Percentiles rank a stretch among this genome's conserved stretches.
Evolutionary conservation across 92 coral and sea anemone species (phyloP).

Genomic region (Porites cylindrica): DNA sequence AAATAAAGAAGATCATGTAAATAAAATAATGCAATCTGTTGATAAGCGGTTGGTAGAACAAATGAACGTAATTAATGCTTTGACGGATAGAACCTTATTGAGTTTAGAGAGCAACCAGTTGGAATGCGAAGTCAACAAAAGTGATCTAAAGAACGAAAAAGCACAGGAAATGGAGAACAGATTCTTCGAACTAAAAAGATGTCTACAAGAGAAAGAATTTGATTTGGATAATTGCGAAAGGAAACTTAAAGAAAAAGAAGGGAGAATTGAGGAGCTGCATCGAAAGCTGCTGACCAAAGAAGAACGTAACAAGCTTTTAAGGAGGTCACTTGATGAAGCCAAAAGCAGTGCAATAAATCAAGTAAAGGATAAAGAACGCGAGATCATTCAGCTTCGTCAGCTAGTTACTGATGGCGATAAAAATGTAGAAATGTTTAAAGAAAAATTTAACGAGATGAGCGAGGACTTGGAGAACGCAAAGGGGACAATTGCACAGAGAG

Average conservation of each 20-base stretch:
- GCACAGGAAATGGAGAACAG: neutral
- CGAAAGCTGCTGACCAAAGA: conserved; percentile 1
- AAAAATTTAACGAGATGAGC: neutral
- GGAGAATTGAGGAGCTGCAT: neutral
- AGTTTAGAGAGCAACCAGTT: neutral
- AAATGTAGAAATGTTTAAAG: neutral
- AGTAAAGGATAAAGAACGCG: neutral
- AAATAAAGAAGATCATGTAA: neutral
- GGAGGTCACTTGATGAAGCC: neutral
- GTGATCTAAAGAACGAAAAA: neutral
- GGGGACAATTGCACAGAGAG: neutral
- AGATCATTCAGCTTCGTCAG: neutral
- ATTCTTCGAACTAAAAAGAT: neutral
- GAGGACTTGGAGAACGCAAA: conserved; percentile 4
- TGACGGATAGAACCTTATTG: neutral
- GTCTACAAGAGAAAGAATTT: neutral
- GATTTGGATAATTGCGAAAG: neutral
- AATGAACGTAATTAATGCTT: neutral
- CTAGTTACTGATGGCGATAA: neutral
- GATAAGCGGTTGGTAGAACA: neutral
- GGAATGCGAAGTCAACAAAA: neutral
- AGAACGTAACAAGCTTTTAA: neutral
- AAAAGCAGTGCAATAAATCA: neutral
- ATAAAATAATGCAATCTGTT: neutral
- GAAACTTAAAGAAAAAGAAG: neutral